Percentiles rank a stretch among this genome's conserved stretches.
Conservation (phyloP, 2,888 invertebrate species). For the Nebria salina region DNA sequence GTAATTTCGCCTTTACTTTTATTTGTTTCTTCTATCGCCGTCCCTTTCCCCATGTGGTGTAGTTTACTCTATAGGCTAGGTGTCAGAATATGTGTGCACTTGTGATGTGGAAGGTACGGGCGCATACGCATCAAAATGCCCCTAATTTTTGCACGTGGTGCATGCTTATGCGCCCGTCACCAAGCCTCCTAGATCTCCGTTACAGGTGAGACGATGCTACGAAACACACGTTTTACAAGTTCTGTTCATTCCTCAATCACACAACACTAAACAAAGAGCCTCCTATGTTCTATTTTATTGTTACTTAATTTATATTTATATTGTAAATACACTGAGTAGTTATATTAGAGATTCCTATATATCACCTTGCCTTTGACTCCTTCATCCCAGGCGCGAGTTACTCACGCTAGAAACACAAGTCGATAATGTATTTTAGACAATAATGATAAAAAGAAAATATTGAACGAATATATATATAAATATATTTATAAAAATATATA, state of each 20-base stretch:
- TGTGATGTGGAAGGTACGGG: slow-evolving; percentile 25
- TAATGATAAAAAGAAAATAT: slow-evolving; percentile 41
- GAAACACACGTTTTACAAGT: slow-evolving; percentile 21
- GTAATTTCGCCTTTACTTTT: too few species aligned
- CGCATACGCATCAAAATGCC: not conserved
- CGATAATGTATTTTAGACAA: slow-evolving; percentile 44
- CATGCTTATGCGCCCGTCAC: slow-evolving; percentile 13
- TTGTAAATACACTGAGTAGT: slow-evolving; percentile 8
- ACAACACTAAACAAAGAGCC: not conserved
- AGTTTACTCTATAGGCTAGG: slow-evolving; percentile 45
- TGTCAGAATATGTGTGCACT: slow-evolving; percentile 44
- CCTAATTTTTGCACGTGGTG: not conserved
- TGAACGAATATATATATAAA: slow-evolving; percentile 49
- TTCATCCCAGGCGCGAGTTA: slow-evolving; percentile 27
- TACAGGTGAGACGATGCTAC: slow-evolving; percentile 34
- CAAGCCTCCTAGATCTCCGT: slow-evolving; percentile 29
- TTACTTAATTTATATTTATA: slow-evolving; percentile 37
- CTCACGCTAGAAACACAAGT: slow-evolving; percentile 33
- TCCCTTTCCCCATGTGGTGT: slow-evolving; percentile 37
- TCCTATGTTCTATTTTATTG: slow-evolving; percentile 22
- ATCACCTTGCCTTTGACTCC: slow-evolving; percentile 7
- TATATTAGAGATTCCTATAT: not conserved
- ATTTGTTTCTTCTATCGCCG: slow-evolving; percentile 32
- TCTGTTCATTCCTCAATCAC: slow-evolving; percentile 24
- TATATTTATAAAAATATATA: slow-evolving; percentile 47